phyloP scores from a whole-genome alignment of 1,140 invertebrate genomes.

The Drosophila chauvacae region DNA sequence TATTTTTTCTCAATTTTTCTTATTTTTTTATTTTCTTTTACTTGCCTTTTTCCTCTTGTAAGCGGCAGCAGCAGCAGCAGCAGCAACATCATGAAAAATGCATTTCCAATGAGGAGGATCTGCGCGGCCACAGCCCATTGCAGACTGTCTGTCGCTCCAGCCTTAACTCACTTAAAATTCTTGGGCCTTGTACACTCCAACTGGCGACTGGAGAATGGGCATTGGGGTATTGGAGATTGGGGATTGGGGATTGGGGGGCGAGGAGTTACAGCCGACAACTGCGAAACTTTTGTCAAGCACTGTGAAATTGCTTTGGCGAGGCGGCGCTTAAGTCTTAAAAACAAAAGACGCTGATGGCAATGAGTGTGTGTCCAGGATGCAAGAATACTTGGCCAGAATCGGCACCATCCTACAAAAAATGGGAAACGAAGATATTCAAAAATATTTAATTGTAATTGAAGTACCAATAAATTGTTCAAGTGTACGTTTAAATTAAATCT shows the following conservation, averaged over 20 bases:
- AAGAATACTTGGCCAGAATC: conserved; percentile 23
- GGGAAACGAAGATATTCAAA: neutral
- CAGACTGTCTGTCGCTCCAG: conserved; percentile 63
- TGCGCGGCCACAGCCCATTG: conserved; percentile 41
- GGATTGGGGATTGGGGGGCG: neutral
- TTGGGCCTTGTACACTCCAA: conserved; percentile 66
- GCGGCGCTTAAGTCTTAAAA: conserved; percentile 70
- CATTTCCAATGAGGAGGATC: conserved; percentile 77
- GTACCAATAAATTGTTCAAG: neutral
- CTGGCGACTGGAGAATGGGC: conserved; percentile 16
- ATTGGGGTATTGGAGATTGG: neutral
- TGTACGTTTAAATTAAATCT: too few species aligned
- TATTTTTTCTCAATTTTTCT: conserved; percentile 64
- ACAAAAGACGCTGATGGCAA: conserved; percentile 73
- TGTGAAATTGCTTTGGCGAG: conserved; percentile 74
- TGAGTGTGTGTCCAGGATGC: conserved; percentile 39
- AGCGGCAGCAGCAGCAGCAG: conserved; percentile 42
- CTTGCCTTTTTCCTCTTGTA: conserved; percentile 36
- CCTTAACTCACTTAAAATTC: conserved; percentile 81
- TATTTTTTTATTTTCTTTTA: neutral
- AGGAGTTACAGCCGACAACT: conserved; percentile 48
- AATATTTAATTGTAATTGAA: too few species aligned
- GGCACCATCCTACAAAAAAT: conserved; percentile 20
- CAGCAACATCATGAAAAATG: conserved; percentile 81
- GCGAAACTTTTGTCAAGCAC: conserved; percentile 77